Evolutionary conservation across 2,113 vertebrate genomes (phyloP).

Genomic region (Trachemys scripta): DNA sequence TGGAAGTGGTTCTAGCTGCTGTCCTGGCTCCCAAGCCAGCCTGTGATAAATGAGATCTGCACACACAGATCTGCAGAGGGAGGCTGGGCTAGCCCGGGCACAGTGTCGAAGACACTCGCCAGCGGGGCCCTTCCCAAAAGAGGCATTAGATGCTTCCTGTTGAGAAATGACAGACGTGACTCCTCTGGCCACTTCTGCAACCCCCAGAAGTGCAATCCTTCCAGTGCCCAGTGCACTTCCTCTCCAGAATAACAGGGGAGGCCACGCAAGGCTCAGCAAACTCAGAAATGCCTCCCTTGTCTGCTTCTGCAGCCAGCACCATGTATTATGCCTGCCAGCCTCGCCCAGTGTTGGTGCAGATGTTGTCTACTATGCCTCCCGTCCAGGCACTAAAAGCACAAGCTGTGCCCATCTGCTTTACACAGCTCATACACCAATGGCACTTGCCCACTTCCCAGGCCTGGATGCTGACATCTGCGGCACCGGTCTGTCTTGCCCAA

Average conservation of each 20-base stretch:
- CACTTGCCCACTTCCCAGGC: background rate
- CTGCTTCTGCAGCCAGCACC: background rate
- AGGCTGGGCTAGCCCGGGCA: background rate
- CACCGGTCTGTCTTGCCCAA: background rate
- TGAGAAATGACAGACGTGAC: background rate
- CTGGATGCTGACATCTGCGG: background rate
- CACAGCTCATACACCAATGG: background rate
- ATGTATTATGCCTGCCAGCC: background rate
- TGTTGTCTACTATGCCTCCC: background rate
- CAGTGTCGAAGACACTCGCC: background rate
- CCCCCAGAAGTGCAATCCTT: background rate
- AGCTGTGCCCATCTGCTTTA: background rate
- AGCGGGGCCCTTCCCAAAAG: background rate
- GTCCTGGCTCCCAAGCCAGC: background rate
- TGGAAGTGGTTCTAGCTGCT: background rate
- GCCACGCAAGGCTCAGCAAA: background rate
- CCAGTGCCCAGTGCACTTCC: background rate
- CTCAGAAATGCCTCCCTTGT: background rate
- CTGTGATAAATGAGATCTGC: background rate
- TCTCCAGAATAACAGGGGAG: background rate
- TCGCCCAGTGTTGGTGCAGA: background rate
- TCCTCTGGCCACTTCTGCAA: background rate
- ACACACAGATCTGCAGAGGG: background rate
- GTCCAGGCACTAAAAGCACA: background rate
- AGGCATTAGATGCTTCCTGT: background rate